Evolutionary conservation across 2,113 vertebrate genomes (phyloP).

Genomic region (Melanostigma gelatinosum): DNA sequence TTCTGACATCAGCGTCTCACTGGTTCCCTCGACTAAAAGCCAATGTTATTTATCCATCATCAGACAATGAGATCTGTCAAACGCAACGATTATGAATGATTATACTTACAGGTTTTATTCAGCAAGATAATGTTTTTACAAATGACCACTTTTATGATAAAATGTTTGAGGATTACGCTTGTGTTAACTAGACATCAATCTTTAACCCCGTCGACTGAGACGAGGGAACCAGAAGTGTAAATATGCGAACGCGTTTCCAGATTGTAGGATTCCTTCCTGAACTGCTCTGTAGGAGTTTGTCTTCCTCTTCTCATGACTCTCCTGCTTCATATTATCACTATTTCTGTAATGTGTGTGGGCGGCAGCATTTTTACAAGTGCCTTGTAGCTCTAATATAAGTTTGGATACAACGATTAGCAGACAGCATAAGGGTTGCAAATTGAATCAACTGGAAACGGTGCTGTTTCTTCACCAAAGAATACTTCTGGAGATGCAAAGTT

Average conservation of each 20-base stretch:
- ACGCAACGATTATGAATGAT: too few relatives aligned
- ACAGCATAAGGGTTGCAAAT: not conserved
- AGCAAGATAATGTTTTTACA: too few relatives aligned
- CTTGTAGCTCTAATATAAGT: slow-evolving; percentile 49
- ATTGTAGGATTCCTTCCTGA: not conserved
- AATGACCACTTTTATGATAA: too few relatives aligned
- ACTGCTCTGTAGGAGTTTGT: not conserved
- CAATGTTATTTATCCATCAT: not conserved
- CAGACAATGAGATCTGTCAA: not conserved
- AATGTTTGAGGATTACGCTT: too few relatives aligned
- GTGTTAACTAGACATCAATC: too few relatives aligned
- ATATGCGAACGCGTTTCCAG: not conserved
- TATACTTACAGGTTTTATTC: not conserved
- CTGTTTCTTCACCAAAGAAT: not conserved
- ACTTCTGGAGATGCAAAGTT: not conserved
- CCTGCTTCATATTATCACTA: not conserved
- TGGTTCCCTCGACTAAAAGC: not conserved
- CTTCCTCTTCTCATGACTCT: not conserved
- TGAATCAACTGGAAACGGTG: not conserved
- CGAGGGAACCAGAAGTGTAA: not conserved
- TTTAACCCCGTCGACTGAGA: not conserved
- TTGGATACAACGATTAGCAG: not conserved
- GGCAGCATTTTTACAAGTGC: slow-evolving; percentile 60
- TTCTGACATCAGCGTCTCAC: not conserved
- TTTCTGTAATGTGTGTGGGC: slow-evolving; percentile 3